Evolutionary conservation across 2,888 invertebrate genomes (phyloP), one percentile per base, ranked within the genome.

Genomic region (Chirona hameri): DNA sequence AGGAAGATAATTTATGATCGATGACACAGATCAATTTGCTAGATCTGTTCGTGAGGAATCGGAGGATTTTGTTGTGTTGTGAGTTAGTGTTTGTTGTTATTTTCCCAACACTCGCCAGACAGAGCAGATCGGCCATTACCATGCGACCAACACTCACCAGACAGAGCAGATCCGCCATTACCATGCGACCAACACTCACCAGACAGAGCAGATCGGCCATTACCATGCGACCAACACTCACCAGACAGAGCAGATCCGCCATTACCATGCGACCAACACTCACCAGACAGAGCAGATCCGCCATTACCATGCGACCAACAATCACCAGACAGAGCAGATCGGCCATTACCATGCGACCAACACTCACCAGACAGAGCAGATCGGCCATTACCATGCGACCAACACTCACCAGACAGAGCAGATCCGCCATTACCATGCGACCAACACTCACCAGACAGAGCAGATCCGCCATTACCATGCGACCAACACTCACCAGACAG

Each of bases 331-430:
- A 94, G 55, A 97, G 91, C 48, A 95, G 92, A 90, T 97, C 97
- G 69, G 93, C 93, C 96, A 97, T 96, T 79, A 94, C 93, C 93
- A 97, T 93, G 83, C 97, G 91, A 1, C 98, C 98, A n/a, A n/a
- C n/a, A 86, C 90, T 91, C 89, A 93, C 92, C 88, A 91, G 91
- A 87, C 93, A 94, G 55, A 97, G 91, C 48, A 95, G 92, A 90
- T 97, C 97, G 69, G 93, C 93, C 96, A 97, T 96, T 79, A 94
- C 93, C 93, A 97, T 93, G 83, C 97, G 91, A 1, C 98, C 98
- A n/a, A n/a, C n/a, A 86, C 90, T 91, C 89, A 93, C 92, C 88
- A 91, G 91, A 87, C 93, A 94, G 55, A 97, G 91, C 48, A 95
- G 92, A 90, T 97, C 97, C 69, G 93, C 93, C 96, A 97, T 96